Evolutionary conservation across 1,140 invertebrate species (phyloP), one percentile per base, ranked within the genome.

Genomic region (Cylas formicarius): DNA sequence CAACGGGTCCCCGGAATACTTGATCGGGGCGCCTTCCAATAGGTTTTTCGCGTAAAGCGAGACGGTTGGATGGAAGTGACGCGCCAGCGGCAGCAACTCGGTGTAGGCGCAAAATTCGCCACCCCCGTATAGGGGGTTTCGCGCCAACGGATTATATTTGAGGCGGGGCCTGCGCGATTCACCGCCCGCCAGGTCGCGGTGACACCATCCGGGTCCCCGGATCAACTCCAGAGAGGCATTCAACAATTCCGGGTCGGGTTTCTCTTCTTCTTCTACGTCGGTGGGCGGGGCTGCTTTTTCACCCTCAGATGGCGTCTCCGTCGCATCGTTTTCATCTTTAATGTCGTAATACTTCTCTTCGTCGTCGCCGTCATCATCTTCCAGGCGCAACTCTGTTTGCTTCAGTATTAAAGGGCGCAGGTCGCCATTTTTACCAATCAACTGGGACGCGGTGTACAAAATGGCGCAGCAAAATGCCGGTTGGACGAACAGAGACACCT

Each of bases 61-160:
- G 8, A 96, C 88, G 23, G 87, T 86, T 1, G 94, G 94, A 73
- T 97, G 94, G 66, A 80, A 95, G 66, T 97, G 90, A 4, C 72
- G 61, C 2, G 72, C 59, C 1, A 97, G 68, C 0, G 73, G 63
- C 13, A 75, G 35, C 3, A 97, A 68, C 66, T 97, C 94, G 50
- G 77, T 70, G 14, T 82, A 76, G 3, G 77, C 70, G 0, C 76
- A 72, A 37, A 72, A 68, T 37, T 82, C 73, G 2, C 85, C 88
- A 31, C 85, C 82, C 18, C 82, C 80, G 70, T 78, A 89, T 9
- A 83, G 58, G 0, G 94, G 93, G 68, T 96, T 96, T 18, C 93
- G 73, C 26, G 76, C 73, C 26, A 74, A 69, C 0, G 85, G 78
- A 70, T 87, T 78, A 63, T 91, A 92, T 3, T 62, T 60, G 9